Conservation (phyloP, 2,113 vertebrate genomes). For the Tychaedon coryphoeus region DNA sequence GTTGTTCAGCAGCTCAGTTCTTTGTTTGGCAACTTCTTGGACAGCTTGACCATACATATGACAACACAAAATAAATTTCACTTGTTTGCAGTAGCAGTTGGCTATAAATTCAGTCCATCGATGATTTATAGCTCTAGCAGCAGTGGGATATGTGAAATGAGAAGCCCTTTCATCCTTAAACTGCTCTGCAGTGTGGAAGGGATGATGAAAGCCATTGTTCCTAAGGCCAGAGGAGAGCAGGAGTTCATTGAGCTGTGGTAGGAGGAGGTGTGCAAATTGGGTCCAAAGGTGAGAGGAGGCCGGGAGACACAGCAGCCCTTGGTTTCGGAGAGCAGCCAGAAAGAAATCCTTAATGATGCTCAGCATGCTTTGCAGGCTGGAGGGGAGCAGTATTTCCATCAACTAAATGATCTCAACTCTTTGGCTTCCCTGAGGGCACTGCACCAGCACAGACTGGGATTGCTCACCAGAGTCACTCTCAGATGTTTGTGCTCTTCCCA, state of each 20-base stretch:
- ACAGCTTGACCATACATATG: neutral
- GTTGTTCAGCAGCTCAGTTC: constrained; percentile 18
- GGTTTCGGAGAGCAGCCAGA: neutral
- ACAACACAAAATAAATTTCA: constrained; percentile 41
- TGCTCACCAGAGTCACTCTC: neutral
- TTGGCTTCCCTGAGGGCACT: constrained; percentile 23
- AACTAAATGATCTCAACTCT: neutral
- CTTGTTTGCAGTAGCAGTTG: constrained; percentile 35
- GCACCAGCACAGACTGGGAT: neutral
- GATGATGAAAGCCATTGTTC: constrained; percentile 24
- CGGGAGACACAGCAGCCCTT: constrained; percentile 6
- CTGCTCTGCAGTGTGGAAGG: neutral
- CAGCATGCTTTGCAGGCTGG: neutral
- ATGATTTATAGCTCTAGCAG: constrained; percentile 47
- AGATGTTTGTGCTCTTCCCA: constrained; percentile 4
- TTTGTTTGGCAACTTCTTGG: constrained; percentile 1
- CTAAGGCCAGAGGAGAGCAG: constrained; percentile 43
- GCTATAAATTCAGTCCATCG: constrained; percentile 30
- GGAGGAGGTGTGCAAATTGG: neutral
- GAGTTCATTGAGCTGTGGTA: neutral
- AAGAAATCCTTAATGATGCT: constrained; percentile 14
- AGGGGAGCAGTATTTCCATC: constrained; percentile 41
- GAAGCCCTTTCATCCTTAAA: constrained; percentile 51
- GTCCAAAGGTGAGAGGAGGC: neutral
- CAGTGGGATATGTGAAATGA: constrained; percentile 34